These are phyloP conservation scores for Hoplostethus atlanticus DNA, from an alignment of 2,797 vertebrate species.

Conservation along the genomic window DNA sequence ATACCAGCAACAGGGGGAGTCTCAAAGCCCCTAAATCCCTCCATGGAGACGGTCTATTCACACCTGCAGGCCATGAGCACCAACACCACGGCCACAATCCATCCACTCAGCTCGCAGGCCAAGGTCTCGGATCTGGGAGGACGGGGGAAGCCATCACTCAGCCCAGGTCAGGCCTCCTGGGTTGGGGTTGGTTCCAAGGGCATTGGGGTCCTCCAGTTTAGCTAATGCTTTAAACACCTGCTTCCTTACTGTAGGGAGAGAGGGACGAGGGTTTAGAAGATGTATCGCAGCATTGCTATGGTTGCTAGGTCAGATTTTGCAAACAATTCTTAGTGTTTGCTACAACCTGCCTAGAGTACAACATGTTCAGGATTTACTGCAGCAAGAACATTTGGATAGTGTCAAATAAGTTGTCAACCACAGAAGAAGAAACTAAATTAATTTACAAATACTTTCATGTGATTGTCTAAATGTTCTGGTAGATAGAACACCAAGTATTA, in stretches of 20 bases:
- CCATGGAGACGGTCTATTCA: constrained; percentile 45
- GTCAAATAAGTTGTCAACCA: not conserved
- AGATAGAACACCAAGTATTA: no score
- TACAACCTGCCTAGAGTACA: not conserved
- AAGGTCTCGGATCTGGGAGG: constrained; percentile 31
- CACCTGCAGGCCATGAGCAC: constrained; percentile 59
- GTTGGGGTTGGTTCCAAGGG: constrained; percentile 11
- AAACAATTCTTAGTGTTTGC: no score
- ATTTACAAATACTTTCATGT: not conserved
- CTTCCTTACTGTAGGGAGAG: not conserved
- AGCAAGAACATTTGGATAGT: not conserved
- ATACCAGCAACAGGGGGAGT: constrained; percentile 45
- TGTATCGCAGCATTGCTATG: not conserved
- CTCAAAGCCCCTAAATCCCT: constrained; percentile 39
- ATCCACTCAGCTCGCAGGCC: constrained; percentile 26
- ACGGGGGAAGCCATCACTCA: constrained; percentile 45
- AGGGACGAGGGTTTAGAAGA: constrained; percentile 9
- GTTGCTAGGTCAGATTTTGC: no score
- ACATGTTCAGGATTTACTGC: not conserved
- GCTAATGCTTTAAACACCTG: constrained; percentile 65
- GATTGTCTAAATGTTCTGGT: not conserved
- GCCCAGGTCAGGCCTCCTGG: constrained; percentile 42
- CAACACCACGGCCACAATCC: constrained; percentile 10
- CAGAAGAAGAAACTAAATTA: not conserved
- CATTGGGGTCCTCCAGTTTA: constrained; percentile 27